phyloP scores from a whole-genome alignment of 2,888 invertebrate species.

The Caenorhabditis sp. region DNA sequence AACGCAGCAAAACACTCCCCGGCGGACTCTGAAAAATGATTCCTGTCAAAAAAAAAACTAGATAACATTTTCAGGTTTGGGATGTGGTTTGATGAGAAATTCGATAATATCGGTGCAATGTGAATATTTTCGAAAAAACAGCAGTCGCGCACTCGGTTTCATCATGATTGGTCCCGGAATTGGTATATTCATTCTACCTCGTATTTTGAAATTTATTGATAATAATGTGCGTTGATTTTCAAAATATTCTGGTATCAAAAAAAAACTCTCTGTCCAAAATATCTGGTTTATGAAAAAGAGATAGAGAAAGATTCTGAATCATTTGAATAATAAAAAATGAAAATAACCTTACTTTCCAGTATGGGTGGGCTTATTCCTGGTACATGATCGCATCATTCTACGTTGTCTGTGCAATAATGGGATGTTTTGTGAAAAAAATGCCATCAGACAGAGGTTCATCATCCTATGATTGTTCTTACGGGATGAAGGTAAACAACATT shows the following conservation, averaged over 20 bases:
- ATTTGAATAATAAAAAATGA: no score
- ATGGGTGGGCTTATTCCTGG: slow-evolving; percentile 42
- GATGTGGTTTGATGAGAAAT: slow-evolving; percentile 54
- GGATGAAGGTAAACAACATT: slow-evolving; percentile 21
- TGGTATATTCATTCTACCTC: slow-evolving; percentile 49
- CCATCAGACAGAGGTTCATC: slow-evolving; percentile 37
- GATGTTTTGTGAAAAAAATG: slow-evolving; percentile 33
- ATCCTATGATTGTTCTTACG: slow-evolving; percentile 15
- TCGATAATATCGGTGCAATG: slow-evolving; percentile 55
- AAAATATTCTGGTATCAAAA: no score
- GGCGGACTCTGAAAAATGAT: no score
- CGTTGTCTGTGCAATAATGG: slow-evolving; percentile 40
- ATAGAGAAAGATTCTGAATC: no score
- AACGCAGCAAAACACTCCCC: no score
- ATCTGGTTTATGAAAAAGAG: no score
- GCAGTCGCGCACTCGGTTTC: slow-evolving; percentile 42
- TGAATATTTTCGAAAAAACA: slow-evolving; percentile 49
- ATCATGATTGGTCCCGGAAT: slow-evolving; percentile 54
- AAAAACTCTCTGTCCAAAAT: background rate
- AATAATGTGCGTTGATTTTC: slow-evolving; percentile 29
- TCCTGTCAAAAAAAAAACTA: background rate
- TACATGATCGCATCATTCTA: slow-evolving; percentile 38
- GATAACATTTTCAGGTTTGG: slow-evolving; percentile 33
- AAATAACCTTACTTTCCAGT: slow-evolving; percentile 15
- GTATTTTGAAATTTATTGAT: slow-evolving; percentile 40